phyloP scores from a whole-genome alignment of 2,888 invertebrate species.

The Epistrophella euchroma region DNA sequence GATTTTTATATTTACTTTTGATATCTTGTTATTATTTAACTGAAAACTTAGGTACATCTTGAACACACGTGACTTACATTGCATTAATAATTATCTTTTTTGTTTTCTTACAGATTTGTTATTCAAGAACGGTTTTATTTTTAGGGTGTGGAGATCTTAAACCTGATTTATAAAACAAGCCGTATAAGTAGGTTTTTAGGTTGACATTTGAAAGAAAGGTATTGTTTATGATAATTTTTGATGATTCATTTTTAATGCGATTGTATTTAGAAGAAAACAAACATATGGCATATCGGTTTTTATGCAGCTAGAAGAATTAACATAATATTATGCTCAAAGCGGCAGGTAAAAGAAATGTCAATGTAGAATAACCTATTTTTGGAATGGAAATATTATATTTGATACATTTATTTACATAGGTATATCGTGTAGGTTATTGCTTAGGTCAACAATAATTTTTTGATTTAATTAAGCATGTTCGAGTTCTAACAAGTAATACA shows the following conservation, averaged over 20 bases:
- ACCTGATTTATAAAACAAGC: background rate
- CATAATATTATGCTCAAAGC: too few species aligned
- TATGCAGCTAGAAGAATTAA: too few species aligned
- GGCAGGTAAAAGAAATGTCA: too few species aligned
- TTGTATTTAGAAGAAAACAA: background rate
- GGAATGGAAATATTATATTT: too few species aligned
- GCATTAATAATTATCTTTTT: conserved; percentile 1
- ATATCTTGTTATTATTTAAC: background rate
- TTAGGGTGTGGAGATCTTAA: conserved; percentile 11
- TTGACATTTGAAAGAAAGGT: conserved; percentile 17
- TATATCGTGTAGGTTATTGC: too few species aligned
- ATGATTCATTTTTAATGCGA: conserved; percentile 6
- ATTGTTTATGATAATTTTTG: conserved; percentile 11
- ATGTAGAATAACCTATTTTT: too few species aligned
- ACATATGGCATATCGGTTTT: too few species aligned
- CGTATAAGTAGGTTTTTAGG: conserved; percentile 8
- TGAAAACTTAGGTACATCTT: conserved; percentile 21
- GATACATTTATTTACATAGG: too few species aligned
- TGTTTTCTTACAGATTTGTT: background rate
- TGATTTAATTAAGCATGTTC: too few species aligned
- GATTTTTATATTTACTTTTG: background rate
- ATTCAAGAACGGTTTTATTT: conserved; percentile 6
- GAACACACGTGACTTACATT: conserved; percentile 13
- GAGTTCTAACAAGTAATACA: too few species aligned
- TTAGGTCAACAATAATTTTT: too few species aligned